A percentile compares a stretch with the other conserved stretches of the same genome.
Evolutionary conservation across 2,113 vertebrate species (phyloP).

Genomic region (Candoia aspera): DNA sequence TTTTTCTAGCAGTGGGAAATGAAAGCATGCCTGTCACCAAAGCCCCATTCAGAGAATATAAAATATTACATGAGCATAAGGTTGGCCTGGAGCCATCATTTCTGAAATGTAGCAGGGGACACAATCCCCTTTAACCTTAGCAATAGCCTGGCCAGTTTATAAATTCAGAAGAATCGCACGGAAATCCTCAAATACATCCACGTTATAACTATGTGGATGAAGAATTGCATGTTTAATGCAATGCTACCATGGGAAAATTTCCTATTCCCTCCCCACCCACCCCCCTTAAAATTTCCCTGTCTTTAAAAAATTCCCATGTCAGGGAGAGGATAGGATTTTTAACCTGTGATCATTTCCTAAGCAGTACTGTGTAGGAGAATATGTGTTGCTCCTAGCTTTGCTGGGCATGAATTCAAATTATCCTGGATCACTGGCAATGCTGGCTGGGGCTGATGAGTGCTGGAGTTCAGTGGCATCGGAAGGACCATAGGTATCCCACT

Average conservation of each 20-base stretch:
- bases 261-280: not conserved
- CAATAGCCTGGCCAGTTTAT: not conserved
- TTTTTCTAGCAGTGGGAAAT: not conserved
- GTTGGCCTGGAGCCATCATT: constrained; percentile 6
- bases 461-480: not conserved
- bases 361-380: not conserved
- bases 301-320: not conserved
- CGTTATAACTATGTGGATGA: not conserved
- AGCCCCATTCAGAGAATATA: constrained; percentile 5
- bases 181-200: not conserved
- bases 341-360: not conserved
- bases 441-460: not conserved
- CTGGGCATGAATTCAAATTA: not conserved
- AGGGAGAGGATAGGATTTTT: not conserved
- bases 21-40: not conserved
- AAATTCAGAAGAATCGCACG: not conserved
- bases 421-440: not conserved
- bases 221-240: not conserved
- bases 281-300: not conserved
- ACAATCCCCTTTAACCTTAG: not conserved
- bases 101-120: not conserved
- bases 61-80: constrained; percentile 15
- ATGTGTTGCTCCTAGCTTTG: not conserved
- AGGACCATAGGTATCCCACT: not conserved
- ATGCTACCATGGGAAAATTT: not conserved